phyloP scores from a whole-genome alignment of 2,113 vertebrate genomes.

The Patagioenas fasciata region DNA sequence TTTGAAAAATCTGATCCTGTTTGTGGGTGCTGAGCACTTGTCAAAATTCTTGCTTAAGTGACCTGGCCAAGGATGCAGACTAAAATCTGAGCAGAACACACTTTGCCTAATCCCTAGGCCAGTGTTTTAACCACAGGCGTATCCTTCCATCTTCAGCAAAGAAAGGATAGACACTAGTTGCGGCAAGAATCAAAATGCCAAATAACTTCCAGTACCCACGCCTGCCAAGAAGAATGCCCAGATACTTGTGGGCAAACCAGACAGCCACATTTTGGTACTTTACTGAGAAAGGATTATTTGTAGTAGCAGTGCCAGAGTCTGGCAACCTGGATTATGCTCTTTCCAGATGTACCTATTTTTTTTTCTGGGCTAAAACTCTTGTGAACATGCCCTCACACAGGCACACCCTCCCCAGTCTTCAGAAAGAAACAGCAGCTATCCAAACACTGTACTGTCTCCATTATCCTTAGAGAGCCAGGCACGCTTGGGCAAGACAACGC shows the following conservation, averaged over 20 bases:
- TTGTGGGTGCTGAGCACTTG: conserved; percentile 35
- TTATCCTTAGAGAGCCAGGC: conserved; percentile 39
- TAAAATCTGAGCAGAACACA: conserved; percentile 43
- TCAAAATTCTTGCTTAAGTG: conserved; percentile 47
- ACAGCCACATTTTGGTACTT: conserved; percentile 42
- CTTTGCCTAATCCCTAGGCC: conserved; percentile 37
- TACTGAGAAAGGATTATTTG: conserved; percentile 35
- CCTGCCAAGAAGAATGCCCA: conserved; percentile 45
- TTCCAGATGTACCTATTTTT: conserved; percentile 49
- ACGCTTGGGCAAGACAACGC: neutral
- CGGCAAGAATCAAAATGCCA: conserved; percentile 21
- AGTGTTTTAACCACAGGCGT: conserved; percentile 48
- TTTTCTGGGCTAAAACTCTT: conserved; percentile 27
- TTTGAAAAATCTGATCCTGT: conserved; percentile 30
- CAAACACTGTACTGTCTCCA: conserved; percentile 30
- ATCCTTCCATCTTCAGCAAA: conserved; percentile 42
- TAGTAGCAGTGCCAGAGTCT: conserved; percentile 13
- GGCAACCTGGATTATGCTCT: conserved; percentile 47
- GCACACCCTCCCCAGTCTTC: neutral
- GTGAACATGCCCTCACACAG: conserved; percentile 29
- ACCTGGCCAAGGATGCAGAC: conserved; percentile 49
- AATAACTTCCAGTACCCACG: neutral
- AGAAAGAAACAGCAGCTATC: neutral
- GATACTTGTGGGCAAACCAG: conserved; percentile 54
- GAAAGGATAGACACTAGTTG: conserved; percentile 31